Evolutionary conservation across 1,140 invertebrate genomes (phyloP).

Genomic region (Cyrtorhinus lividipennis): DNA sequence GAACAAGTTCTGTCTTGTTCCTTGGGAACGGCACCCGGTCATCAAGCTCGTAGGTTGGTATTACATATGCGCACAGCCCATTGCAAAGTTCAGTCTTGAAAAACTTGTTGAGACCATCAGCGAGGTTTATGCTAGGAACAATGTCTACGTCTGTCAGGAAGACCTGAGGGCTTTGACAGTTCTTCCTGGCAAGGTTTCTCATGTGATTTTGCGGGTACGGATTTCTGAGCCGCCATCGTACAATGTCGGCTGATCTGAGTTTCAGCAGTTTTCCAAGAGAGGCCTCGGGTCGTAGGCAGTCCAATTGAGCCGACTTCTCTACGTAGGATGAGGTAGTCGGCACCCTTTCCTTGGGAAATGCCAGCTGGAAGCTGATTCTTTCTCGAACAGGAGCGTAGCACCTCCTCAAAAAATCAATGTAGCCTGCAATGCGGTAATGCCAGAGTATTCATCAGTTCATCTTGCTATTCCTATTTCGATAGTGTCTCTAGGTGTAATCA

Average conservation of each 20-base stretch:
- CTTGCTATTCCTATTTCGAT: too few species aligned
- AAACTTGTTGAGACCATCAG: constrained; percentile 51
- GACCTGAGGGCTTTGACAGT: constrained; percentile 58
- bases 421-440: too few species aligned
- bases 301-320: constrained; percentile 32
- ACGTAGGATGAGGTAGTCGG: constrained; percentile 30
- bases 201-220: constrained; percentile 77
- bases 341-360: constrained; percentile 39
- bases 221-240: constrained; percentile 51
- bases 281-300: constrained; percentile 48
- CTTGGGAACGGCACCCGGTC: constrained; percentile 55
- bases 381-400: constrained; percentile 57
- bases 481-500: too few species aligned
- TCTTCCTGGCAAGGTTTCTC: constrained; percentile 67
- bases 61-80: constrained; percentile 65
- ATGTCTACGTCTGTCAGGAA: constrained; percentile 77
- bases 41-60: constrained; percentile 83
- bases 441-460: too few species aligned
- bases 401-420: constrained; percentile 53
- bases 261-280: constrained; percentile 39
- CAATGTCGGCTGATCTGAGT: constrained; percentile 35
- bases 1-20: constrained; percentile 60
- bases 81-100: constrained; percentile 34
- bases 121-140: constrained; percentile 53
- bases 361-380: constrained; percentile 54